Evolutionary conservation across 2,797 vertebrate genomes (phyloP).

Genomic region (Perdix hodgsoniae): DNA sequence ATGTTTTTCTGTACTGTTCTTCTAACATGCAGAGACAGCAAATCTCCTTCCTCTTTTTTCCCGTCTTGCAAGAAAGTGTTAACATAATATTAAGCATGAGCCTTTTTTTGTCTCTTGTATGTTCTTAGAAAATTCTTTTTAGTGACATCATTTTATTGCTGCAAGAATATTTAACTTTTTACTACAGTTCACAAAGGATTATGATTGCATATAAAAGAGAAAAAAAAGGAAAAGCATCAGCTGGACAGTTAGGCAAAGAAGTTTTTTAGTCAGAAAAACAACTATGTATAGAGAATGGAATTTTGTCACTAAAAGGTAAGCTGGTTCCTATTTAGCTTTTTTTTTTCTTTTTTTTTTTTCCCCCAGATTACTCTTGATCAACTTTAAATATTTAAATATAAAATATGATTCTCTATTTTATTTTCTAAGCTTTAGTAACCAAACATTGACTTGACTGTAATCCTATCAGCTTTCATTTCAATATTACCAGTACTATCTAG

Average conservation of each 20-base stretch:
- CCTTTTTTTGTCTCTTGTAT: neutral
- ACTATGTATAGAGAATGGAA: neutral
- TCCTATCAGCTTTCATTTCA: neutral
- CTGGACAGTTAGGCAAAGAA: neutral
- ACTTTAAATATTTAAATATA: conserved; percentile 6
- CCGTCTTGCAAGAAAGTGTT: neutral
- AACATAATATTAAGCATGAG: neutral
- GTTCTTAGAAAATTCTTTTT: neutral
- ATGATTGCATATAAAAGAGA: neutral
- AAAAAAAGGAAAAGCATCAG: neutral
- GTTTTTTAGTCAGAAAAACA: neutral
- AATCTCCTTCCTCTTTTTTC: neutral
- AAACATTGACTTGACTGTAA: neutral
- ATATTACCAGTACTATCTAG: neutral
- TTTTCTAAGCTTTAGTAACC: neutral
- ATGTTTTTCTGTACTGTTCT: neutral
- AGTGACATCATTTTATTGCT: neutral
- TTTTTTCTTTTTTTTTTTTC: neutral
- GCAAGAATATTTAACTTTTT: neutral
- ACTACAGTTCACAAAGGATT: neutral
- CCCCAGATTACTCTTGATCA: neutral
- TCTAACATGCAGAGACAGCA: neutral
- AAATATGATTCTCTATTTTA: neutral
- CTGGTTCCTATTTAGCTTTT: neutral
- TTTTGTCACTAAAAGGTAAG: neutral